Evolutionary conservation across 2,888 invertebrate genomes (phyloP).

Genomic region (Dasysyrphus albostriatus): DNA sequence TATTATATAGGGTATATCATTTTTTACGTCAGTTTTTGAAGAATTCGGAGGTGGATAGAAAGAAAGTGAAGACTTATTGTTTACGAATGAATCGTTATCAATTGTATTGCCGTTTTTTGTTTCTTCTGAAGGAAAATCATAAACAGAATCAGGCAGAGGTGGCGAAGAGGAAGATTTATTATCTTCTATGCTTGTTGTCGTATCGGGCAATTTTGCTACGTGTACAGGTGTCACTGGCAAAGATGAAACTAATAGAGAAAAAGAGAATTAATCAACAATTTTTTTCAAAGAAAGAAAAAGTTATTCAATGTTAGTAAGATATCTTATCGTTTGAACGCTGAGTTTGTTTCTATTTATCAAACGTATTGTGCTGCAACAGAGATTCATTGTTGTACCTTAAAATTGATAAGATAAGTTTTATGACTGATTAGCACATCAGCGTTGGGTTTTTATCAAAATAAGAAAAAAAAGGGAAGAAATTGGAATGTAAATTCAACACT

Average conservation of each 20-base stretch:
- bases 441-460: background rate
- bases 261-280: slow-evolving; percentile 6
- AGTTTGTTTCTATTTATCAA: background rate
- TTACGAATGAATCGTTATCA: slow-evolving; percentile 2
- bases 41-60: slow-evolving; percentile 41
- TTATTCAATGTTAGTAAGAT: slow-evolving; percentile 32
- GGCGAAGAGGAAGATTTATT: slow-evolving; percentile 17
- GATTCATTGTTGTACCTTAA: slow-evolving; percentile 6
- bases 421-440: background rate
- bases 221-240: slow-evolving; percentile 71
- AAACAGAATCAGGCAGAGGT: slow-evolving; percentile 32
- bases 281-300: background rate
- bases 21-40: slow-evolving; percentile 40
- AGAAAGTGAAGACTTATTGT: slow-evolving; percentile 31
- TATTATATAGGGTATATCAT: slow-evolving; percentile 60
- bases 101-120: slow-evolving; percentile 13
- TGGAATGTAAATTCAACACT: background rate
- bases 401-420: slow-evolving; percentile 14
- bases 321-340: slow-evolving; percentile 28
- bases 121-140: slow-evolving; percentile 37
- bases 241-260: slow-evolving; percentile 62
- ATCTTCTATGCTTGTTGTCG: slow-evolving; percentile 1
- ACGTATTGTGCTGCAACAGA: background rate
- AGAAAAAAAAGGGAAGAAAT: background rate
- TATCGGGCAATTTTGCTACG: slow-evolving; percentile 47